Percentiles rank a stretch among this genome's conserved stretches.
These are phyloP conservation scores for Petrocephalus schoutedeni DNA, from an alignment of 2,797 vertebrate species.

Conservation along the genomic window DNA sequence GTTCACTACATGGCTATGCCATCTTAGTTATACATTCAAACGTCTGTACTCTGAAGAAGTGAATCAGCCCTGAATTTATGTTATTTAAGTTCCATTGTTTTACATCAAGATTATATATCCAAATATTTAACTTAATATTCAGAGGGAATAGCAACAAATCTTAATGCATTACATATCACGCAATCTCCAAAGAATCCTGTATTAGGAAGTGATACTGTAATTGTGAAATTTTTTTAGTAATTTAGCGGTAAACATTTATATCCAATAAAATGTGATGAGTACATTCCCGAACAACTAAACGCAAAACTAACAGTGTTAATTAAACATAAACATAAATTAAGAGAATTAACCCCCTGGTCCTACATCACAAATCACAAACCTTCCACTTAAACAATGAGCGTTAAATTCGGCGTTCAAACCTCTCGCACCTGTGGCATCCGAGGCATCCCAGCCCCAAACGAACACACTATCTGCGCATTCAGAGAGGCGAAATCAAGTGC, in stretches of 20 bases:
- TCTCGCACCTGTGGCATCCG: conserved; percentile 66
- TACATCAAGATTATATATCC: neutral
- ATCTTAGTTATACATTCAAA: neutral
- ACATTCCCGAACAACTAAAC: conserved; percentile 52
- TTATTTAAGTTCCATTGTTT: neutral
- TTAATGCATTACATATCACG: conserved; percentile 56
- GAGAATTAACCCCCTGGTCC: neutral
- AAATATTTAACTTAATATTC: neutral
- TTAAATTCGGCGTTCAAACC: conserved; percentile 47
- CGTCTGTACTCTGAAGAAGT: neutral
- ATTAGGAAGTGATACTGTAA: conserved; percentile 38
- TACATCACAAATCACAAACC: conserved; percentile 43
- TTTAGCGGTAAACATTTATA: conserved; percentile 47
- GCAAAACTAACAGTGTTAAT: conserved; percentile 41
- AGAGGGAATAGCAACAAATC: conserved; percentile 46
- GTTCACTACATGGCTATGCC: conserved; percentile 31
- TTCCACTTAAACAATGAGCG: conserved; percentile 63
- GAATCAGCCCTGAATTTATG: neutral
- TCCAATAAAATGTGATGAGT: conserved; percentile 52
- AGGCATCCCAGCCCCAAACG: conserved; percentile 62
- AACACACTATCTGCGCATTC: conserved; percentile 70
- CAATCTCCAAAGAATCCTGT: conserved; percentile 45
- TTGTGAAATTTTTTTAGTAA: neutral
- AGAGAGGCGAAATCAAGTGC: conserved; percentile 71
- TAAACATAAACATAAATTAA: neutral